Conservation (phyloP, 2,113 vertebrate genomes). For the Plectropomus leopardus region DNA sequence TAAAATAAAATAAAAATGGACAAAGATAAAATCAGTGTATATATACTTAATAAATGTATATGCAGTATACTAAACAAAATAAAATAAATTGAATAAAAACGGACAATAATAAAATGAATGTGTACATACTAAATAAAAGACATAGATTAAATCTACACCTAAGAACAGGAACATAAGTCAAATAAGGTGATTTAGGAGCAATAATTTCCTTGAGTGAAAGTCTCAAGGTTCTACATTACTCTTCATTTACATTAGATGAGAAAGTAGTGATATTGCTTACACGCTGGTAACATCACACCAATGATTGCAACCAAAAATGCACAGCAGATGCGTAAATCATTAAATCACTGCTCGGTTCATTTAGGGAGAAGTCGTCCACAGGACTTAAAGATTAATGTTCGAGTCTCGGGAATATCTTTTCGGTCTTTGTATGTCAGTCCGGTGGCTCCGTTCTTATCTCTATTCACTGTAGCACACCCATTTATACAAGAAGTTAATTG, state of each 20-base stretch:
- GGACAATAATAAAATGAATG: no score
- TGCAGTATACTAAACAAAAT: no score
- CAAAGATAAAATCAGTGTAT: no score
- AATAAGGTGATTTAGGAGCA: no score
- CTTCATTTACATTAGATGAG: not conserved
- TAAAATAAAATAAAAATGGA: no score
- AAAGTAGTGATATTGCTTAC: not conserved
- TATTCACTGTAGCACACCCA: not conserved
- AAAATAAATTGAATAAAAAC: no score
- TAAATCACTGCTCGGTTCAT: not conserved
- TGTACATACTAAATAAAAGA: no score
- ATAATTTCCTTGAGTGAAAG: not conserved
- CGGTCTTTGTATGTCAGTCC: not conserved
- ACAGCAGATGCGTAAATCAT: not conserved
- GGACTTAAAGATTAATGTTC: conserved; percentile 9
- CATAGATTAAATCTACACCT: no score
- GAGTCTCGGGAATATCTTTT: not conserved
- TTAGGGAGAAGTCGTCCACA: not conserved
- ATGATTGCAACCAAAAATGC: not conserved
- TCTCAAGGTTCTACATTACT: not conserved
- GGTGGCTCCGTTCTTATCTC: conserved; percentile 20
- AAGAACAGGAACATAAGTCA: no score
- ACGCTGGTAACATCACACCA: not conserved
- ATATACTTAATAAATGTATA: no score
- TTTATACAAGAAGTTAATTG: conserved; percentile 13